phyloP scores from a whole-genome alignment of 2,113 vertebrate species.

The Gopherus evgoodei region DNA sequence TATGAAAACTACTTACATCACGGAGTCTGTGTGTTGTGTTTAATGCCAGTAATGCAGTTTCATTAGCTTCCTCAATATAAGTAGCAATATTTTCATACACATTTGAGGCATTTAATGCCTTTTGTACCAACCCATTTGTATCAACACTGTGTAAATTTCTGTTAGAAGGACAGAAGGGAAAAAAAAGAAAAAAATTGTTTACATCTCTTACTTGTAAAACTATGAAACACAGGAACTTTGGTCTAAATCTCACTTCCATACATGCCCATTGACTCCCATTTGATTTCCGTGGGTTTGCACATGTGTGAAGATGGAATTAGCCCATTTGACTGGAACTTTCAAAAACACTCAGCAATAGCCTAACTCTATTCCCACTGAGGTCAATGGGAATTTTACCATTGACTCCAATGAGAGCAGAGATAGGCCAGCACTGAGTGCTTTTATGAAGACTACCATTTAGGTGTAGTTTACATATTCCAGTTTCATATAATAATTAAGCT shows the following conservation, averaged over 20 bases:
- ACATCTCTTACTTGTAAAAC: constrained; percentile 3
- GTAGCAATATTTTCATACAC: constrained; percentile 93
- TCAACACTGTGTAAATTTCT: constrained; percentile 87
- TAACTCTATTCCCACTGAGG: not conserved
- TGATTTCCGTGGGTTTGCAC: not conserved
- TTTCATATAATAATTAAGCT: not conserved
- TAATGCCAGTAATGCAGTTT: constrained; percentile 82
- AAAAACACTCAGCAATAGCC: not conserved
- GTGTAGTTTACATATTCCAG: not conserved
- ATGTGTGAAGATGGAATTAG: not conserved
- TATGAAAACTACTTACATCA: constrained; percentile 83
- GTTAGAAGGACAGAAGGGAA: constrained; percentile 6
- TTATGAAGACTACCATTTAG: not conserved
- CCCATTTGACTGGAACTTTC: not conserved
- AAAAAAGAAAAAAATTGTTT: not conserved
- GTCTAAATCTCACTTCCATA: not conserved
- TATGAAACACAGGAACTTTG: not conserved
- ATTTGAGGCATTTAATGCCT: constrained; percentile 92
- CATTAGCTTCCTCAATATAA: constrained; percentile 86
- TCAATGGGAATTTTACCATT: not conserved
- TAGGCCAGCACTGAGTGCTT: not conserved
- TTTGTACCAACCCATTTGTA: constrained; percentile 93
- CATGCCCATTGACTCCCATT: not conserved
- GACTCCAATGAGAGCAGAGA: not conserved
- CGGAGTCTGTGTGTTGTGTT: constrained; percentile 86